Evolutionary conservation across 2,888 invertebrate genomes (phyloP).

Genomic region (Aquatica leii): DNA sequence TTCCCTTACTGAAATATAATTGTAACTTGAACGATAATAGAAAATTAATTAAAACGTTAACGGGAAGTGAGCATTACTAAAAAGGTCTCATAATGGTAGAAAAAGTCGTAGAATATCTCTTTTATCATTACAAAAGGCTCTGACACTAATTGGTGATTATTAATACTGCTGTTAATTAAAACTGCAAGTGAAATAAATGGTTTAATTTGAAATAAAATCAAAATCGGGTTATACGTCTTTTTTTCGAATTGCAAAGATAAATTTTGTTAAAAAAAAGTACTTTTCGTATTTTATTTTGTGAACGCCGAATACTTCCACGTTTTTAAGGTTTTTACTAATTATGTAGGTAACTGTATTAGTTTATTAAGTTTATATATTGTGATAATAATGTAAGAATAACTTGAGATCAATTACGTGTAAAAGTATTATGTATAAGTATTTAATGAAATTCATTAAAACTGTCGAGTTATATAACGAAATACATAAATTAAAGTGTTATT

Average conservation of each 20-base stretch:
- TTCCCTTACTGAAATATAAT: conserved; percentile 4
- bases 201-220: conserved; percentile 1
- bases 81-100: conserved; percentile 10
- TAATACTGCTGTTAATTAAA: conserved; percentile 12
- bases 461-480: conserved; percentile 26
- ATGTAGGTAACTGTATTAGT: conserved; percentile 18
- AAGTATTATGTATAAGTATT: conserved; percentile 33
- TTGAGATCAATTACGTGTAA: conserved; percentile 37
- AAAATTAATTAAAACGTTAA: conserved; percentile 14
- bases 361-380: conserved; percentile 34
- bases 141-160: conserved; percentile 9
- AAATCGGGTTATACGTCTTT: neutral
- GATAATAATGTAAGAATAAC: conserved; percentile 35
- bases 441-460: conserved; percentile 24
- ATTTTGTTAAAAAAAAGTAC: conserved; percentile 7
- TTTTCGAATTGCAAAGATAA: neutral
- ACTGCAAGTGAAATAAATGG: conserved; percentile 4
- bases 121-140: conserved; percentile 6
- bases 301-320: conserved; percentile 9
- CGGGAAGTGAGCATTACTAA: conserved; percentile 7
- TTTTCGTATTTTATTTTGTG: conserved; percentile 5
- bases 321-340: neutral
- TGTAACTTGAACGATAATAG: conserved; percentile 9
- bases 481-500: conserved; percentile 10
- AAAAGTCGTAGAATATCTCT: conserved; percentile 6